A percentile compares a stretch with the other conserved stretches of the same genome.
These are phyloP conservation scores for Caradrina kadenii DNA, from an alignment of 2,888 invertebrate species.

Conservation along the genomic window DNA sequence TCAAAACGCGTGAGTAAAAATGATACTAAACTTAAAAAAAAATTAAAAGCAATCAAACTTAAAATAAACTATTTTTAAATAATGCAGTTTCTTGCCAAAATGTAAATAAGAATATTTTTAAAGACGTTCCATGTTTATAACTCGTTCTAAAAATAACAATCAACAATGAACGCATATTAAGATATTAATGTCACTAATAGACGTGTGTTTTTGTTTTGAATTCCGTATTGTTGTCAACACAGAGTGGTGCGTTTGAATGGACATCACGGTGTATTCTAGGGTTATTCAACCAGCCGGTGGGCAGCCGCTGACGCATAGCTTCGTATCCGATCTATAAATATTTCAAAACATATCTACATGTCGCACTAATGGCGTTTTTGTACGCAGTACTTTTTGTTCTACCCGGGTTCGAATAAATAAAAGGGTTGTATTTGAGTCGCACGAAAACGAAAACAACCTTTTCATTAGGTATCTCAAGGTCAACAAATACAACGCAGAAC, in stretches of 20 bases:
- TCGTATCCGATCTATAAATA: constrained; percentile 70
- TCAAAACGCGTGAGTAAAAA: constrained; percentile 4
- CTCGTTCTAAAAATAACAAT: constrained; percentile 30
- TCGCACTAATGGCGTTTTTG: constrained; percentile 63
- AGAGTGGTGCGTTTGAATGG: constrained; percentile 38
- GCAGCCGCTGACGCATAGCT: constrained; percentile 69
- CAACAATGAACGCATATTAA: constrained; percentile 28
- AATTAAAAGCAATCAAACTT: constrained; percentile 7
- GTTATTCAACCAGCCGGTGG: constrained; percentile 81
- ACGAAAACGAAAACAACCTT: constrained; percentile 25
- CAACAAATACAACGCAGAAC: constrained; percentile 39
- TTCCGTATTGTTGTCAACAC: constrained; percentile 58
- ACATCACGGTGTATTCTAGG: constrained; percentile 69
- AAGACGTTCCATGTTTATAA: constrained; percentile 24
- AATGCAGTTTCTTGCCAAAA: constrained; percentile 45
- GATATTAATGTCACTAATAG: constrained; percentile 36
- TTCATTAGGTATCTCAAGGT: constrained; percentile 34
- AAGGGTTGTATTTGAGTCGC: constrained; percentile 7
- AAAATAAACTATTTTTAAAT: constrained; percentile 26
- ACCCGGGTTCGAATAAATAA: constrained; percentile 32
- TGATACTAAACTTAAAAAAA: constrained; percentile 9
- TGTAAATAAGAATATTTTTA: constrained; percentile 29
- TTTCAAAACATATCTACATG: constrained; percentile 54
- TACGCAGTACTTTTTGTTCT: constrained; percentile 30
- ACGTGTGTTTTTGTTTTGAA: constrained; percentile 40